Evolutionary conservation across 2,888 invertebrate species (phyloP), one percentile per base, ranked within the genome.

Genomic region (Trichogramma evanescens): DNA sequence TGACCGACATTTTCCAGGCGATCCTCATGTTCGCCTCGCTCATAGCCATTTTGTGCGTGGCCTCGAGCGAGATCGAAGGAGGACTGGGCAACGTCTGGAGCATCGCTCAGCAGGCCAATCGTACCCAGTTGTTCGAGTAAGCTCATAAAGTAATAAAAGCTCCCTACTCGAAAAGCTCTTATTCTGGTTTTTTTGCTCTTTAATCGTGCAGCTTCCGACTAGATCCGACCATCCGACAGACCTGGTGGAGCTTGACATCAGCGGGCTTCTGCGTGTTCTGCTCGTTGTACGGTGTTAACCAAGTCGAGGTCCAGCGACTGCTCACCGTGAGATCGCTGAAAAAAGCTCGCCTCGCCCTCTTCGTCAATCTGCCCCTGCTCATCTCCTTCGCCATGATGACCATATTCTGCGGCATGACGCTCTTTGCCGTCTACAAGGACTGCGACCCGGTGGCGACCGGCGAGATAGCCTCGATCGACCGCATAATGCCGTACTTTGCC

Each of bases 1-100:
- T 93, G 67, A 93, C 93, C 1, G 93, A 94, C 74, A 84, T 94
- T 0, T 86, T 93, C 66, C 91, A 91, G 72, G 91, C 91, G 0
- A 63, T 89, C 3, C 81, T 94, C 4, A 94, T 94, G 93, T 91
- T 91, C 73, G 86, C 83, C 4, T 89, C 92, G 1, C 83, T 94
- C 10, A 86, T 87, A 66, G 87, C 89, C 71, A 83, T 94, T 2
- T 86, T 93, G 9, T 83, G 88, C 54, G 86, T 86, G 67, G 90
- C 88, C 4, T 80, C 84, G 0, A 76, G 86, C 46, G 85, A 89
- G 68, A 65, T 74, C 48, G 82, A 87, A 0, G 91, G 88, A 5
- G 88, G 91, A 7, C 74, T 93, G 43, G 77, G 73, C 0, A 80
- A 83, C 69, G 88, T 94, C 64, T 91, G 89, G 83, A 74, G 80